These are phyloP conservation scores for Lynx canadensis DNA, from an alignment of 2,113 vertebrate genomes.

Conservation along the genomic window DNA sequence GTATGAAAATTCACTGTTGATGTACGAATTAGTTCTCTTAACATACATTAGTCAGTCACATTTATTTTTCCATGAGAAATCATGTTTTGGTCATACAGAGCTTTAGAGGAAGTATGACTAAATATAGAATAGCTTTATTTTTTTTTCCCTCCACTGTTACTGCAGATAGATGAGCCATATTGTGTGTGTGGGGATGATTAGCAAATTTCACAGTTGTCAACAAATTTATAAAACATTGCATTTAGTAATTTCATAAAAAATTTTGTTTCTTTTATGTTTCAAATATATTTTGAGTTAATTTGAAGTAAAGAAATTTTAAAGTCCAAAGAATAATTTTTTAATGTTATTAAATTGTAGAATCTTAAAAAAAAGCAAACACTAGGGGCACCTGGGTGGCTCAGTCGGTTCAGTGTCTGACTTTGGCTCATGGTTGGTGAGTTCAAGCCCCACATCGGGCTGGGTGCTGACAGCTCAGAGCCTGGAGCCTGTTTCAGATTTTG, in stretches of 20 bases:
- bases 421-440: no score
- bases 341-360: background rate
- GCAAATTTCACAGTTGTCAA: background rate
- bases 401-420: no score
- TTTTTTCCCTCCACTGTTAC: background rate
- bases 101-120: background rate
- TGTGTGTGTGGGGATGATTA: background rate
- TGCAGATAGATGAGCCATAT: background rate
- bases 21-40: background rate
- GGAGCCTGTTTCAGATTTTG: no score
- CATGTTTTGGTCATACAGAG: background rate
- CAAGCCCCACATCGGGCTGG: no score
- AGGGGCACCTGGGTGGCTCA: no score
- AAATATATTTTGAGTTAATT: conserved; percentile 17
- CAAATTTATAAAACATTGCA: background rate
- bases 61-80: background rate
- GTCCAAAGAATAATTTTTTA: background rate
- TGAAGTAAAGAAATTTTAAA: background rate
- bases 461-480: no score
- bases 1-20: background rate
- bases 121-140: background rate
- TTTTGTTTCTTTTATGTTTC: background rate
- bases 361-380: background rate
- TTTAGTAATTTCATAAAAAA: background rate
- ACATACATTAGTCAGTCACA: background rate